These are phyloP conservation scores for Drosophila mercatorum DNA, from an alignment of 2,888 invertebrate genomes.

Conservation along the genomic window DNA sequence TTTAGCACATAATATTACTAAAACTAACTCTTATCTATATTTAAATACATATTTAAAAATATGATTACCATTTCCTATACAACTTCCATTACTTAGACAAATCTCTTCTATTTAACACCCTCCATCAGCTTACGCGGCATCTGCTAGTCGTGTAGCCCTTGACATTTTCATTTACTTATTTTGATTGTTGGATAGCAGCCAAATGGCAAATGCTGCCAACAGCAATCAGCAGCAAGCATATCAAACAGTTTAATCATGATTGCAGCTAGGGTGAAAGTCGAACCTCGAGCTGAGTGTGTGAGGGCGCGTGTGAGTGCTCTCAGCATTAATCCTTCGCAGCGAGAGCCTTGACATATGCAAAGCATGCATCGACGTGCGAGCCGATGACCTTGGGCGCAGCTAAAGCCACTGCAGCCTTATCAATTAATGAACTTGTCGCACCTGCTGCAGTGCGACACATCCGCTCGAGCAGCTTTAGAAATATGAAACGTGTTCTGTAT, in stretches of 20 bases:
- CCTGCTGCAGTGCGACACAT: constrained; percentile 16
- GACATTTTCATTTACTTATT: background rate
- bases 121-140: background rate
- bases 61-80: background rate
- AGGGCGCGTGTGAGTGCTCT: background rate
- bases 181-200: constrained; percentile 45
- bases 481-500: constrained; percentile 35
- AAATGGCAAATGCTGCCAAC: constrained; percentile 24
- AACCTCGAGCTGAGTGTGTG: background rate
- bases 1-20: too few relatives aligned
- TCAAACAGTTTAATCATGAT: constrained; percentile 33
- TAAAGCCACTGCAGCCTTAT: constrained; percentile 29
- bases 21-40: too few relatives aligned
- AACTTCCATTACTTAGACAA: background rate
- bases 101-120: background rate
- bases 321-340: background rate
- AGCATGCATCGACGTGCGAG: constrained; percentile 22
- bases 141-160: background rate
- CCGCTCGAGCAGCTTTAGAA: constrained; percentile 22
- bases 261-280: background rate
- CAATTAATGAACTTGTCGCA: constrained; percentile 61
- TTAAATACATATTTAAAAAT: background rate
- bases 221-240: constrained; percentile 27
- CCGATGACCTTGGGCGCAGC: constrained; percentile 13
- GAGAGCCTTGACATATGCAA: constrained; percentile 29